Evolutionary conservation across 2,797 vertebrate species (phyloP).

Genomic region (Morus bassanus): DNA sequence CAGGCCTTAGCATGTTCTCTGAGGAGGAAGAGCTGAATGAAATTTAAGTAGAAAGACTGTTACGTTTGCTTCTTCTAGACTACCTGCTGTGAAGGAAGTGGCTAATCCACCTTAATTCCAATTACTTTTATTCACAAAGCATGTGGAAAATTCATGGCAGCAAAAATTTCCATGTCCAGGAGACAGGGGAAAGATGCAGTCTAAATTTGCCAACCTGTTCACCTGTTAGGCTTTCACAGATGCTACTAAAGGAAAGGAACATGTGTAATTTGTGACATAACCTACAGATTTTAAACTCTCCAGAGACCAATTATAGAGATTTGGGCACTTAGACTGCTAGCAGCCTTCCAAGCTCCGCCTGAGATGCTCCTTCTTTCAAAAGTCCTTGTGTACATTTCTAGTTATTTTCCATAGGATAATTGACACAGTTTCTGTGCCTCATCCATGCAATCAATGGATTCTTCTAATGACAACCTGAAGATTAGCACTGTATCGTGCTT

Average conservation of each 20-base stretch:
- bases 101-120: conserved; percentile 22
- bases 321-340: background rate
- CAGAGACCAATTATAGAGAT: background rate
- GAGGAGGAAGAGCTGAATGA: background rate
- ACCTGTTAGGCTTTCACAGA: conserved; percentile 9
- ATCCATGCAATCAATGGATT: background rate
- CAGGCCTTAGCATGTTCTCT: background rate
- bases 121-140: background rate
- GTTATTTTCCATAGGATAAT: background rate
- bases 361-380: background rate
- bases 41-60: background rate
- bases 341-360: background rate
- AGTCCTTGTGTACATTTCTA: background rate
- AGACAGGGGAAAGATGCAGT: background rate
- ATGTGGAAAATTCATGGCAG: background rate
- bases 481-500: background rate
- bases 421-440: background rate
- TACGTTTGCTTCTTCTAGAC: background rate
- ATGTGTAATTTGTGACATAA: background rate
- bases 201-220: background rate
- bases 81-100: conserved; percentile 1
- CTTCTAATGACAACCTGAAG: background rate
- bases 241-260: background rate
- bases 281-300: background rate
- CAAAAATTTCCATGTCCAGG: background rate